These are phyloP conservation scores for Mastigias papua DNA, from an alignment of 30 jellyfish, hydroid and myxozoan species.

Conservation along the genomic window DNA sequence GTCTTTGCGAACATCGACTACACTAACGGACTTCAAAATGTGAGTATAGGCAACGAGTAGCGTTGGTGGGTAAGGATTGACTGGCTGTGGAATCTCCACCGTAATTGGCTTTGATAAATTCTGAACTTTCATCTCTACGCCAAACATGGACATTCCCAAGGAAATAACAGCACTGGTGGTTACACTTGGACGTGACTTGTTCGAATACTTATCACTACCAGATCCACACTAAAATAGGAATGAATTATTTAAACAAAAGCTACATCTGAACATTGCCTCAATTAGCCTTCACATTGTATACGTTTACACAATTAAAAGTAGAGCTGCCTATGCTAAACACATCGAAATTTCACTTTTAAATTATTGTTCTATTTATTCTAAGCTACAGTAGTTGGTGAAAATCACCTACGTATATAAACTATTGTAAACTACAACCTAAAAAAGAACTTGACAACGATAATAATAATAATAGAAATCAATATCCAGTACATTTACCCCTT, in stretches of 20 bases:
- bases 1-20: slow-evolving; percentile 19
- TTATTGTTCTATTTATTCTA: too few species aligned
- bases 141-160: slow-evolving; percentile 38
- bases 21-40: slow-evolving; percentile 13
- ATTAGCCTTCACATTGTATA: too few species aligned
- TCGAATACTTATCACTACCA: slow-evolving; percentile 55
- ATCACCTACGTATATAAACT: too few species aligned
- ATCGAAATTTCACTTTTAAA: too few species aligned
- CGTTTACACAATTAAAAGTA: too few species aligned
- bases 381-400: too few species aligned
- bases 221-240: slow-evolving; percentile 47
- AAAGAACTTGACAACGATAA: too few species aligned
- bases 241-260: background rate
- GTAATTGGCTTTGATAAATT: slow-evolving; percentile 34
- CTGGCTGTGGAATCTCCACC: slow-evolving; percentile 36
- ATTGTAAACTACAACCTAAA: too few species aligned
- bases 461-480: too few species aligned
- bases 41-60: slow-evolving; percentile 24
- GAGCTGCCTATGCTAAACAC: too few species aligned
- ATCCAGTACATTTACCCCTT: too few species aligned
- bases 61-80: slow-evolving; percentile 40
- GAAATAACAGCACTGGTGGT: slow-evolving; percentile 50
- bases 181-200: slow-evolving; percentile 22
- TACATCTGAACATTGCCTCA: too few species aligned
- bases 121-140: slow-evolving; percentile 43